Conservation (phyloP, 2,113 vertebrate genomes). For the Hucho hucho region DNA sequence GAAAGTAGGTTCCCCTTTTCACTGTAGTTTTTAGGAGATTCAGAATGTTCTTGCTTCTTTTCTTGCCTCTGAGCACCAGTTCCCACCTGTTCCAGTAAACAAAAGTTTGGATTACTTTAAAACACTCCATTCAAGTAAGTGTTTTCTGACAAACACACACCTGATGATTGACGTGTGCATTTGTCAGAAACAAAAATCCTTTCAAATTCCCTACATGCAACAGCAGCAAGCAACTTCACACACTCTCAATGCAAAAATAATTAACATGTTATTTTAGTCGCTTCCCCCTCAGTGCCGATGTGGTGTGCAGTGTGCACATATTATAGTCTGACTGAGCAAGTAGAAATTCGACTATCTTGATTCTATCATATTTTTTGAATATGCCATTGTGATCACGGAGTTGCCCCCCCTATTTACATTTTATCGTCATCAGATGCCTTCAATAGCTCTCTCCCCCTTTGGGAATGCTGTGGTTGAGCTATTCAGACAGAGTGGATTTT, state of each 20-base stretch:
- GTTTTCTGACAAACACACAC: not conserved
- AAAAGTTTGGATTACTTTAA: conserved; percentile 6
- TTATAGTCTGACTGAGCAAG: not conserved
- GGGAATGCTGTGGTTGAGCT: conserved; percentile 81
- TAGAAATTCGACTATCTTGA: not conserved
- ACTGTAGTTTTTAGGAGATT: conserved; percentile 48
- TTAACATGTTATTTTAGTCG: not conserved
- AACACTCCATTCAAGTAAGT: not conserved
- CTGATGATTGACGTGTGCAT: not conserved
- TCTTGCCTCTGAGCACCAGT: not conserved
- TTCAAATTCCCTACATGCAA: not conserved
- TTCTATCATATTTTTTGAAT: not conserved
- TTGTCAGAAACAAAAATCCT: not conserved
- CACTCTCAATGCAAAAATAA: not conserved
- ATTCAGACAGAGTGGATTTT: conserved; percentile 82
- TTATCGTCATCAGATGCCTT: conserved; percentile 65
- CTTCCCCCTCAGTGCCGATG: not conserved
- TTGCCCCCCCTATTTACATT: not conserved
- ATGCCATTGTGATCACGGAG: not conserved
- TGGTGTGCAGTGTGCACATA: not conserved
- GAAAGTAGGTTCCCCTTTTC: conserved; percentile 63
- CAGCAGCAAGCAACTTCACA: not conserved
- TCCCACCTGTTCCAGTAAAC: conserved; percentile 2
- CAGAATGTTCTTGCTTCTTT: conserved; percentile 17
- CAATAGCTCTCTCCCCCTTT: conserved; percentile 71